Base-by-base conservation (phyloP, 2,888 invertebrate species). In the Orchestes rusci region DNA sequence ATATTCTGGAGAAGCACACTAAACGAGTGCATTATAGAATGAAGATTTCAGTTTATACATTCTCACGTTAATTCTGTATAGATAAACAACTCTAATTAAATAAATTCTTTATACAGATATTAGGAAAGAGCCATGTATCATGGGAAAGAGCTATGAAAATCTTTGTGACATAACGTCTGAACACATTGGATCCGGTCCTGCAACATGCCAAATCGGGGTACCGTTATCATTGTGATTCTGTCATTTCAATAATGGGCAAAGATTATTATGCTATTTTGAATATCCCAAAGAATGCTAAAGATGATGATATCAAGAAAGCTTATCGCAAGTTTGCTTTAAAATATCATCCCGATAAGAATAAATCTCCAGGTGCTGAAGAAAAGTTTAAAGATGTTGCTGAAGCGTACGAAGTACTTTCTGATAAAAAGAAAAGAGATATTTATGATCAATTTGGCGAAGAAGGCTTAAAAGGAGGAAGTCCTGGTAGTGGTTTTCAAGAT, bases 321-420 rank as follows among this genome's bases (percentile, higher is more conserved):
- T 95, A 95, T 65, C 76, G 93, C 45, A 90, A 94, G 70, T 74
- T 97, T 65, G 97, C 97, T 1, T 70, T 97, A 23, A 92, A 93
- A 67, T 96, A 88, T 66, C 97, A 97, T 70, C 97, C 97, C 7
- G 97, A 97, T 67, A 97, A 97, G 69, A 97, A 97, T 70, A 94
- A 94, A 70, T 76, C 85, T 0, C 71, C 90, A 0, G 88, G 86
- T 19, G 95, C 96, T 0, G 96, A 96, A 68, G 93, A 93, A 58
- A 81, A 84, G 56, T 95, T 95, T 67, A 95, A 90, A 66, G 86
- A 94, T 67, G 84, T 96, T 3, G 95, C 96, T 0, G 97, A 97
- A 70, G 96, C 97, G 0, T 97, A 97, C 64, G 97, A 50, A 33
- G 50, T 94, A 5, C 71, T 97, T 2, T 93, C 93, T 12, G 96